Percentiles rank a stretch among this genome's conserved stretches.
These are phyloP conservation scores for Xiphorhynchus erythropygius DNA, from an alignment of 2,797 vertebrate genomes.

Conservation along the genomic window DNA sequence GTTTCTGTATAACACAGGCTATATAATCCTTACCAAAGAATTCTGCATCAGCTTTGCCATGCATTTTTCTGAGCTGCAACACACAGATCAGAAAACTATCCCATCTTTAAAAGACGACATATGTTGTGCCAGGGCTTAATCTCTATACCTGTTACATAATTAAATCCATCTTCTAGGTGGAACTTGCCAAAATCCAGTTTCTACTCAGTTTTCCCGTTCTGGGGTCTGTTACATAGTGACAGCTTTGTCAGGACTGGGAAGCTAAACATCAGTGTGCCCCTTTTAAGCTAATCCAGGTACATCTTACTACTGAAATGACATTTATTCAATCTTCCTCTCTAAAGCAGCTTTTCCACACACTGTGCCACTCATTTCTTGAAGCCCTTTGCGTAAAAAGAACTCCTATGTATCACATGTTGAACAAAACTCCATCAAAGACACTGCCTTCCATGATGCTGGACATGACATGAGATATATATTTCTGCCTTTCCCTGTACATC, in stretches of 20 bases:
- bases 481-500: background rate
- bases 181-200: background rate
- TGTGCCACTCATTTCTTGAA: background rate
- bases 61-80: background rate
- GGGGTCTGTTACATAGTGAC: background rate
- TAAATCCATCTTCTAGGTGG: background rate
- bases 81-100: background rate
- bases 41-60: background rate
- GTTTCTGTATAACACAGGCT: background rate
- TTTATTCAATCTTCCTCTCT: background rate
- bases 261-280: background rate
- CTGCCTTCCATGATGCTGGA: background rate
- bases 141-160: background rate
- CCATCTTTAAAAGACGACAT: background rate
- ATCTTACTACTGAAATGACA: background rate
- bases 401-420: background rate
- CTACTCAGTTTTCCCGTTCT: background rate
- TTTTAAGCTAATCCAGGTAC: background rate
- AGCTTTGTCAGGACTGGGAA: background rate
- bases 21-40: background rate
- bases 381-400: background rate
- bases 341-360: background rate
- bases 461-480: background rate
- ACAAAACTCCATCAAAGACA: background rate
- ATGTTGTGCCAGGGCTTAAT: background rate